These are phyloP conservation scores for Cranoglanis bouderius DNA, from an alignment of 2,113 vertebrate genomes.

Conservation along the genomic window DNA sequence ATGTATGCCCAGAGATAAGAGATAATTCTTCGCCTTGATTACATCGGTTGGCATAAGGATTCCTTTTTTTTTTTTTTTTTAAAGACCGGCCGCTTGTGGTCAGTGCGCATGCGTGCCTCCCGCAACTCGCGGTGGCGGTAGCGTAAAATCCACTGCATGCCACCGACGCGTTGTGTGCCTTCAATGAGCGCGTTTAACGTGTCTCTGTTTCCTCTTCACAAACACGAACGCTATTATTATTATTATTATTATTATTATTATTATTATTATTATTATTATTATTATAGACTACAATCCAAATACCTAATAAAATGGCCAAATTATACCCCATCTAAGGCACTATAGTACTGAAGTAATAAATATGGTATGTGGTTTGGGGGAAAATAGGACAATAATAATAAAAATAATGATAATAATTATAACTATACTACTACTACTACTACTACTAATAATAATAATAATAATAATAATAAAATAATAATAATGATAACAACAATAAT, in stretches of 20 bases:
- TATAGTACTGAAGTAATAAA: background rate
- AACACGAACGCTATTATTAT: background rate
- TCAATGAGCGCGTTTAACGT: background rate
- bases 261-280: slow-evolving; percentile 22
- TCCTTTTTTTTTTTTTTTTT: slow-evolving; percentile 44
- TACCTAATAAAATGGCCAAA: background rate
- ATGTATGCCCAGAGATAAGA: slow-evolving; percentile 81
- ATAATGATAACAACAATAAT: background rate
- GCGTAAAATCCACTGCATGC: slow-evolving; percentile 60
- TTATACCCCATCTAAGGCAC: background rate
- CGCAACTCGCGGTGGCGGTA: slow-evolving; percentile 67
- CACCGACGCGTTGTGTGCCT: slow-evolving; percentile 53
- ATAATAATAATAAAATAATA: background rate
- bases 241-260: slow-evolving; percentile 7
- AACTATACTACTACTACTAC: too few relatives aligned
- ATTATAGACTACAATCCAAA: background rate
- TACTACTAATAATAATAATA: too few relatives aligned
- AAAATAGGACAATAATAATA: background rate
- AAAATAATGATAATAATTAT: background rate
- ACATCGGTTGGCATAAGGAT: slow-evolving; percentile 78
- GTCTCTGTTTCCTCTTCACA: background rate
- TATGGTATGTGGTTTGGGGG: background rate
- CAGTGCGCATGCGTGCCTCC: slow-evolving; percentile 76
- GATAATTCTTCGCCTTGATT: slow-evolving; percentile 79
- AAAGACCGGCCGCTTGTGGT: slow-evolving; percentile 72